These are phyloP conservation scores for Perdita meconis DNA, from an alignment of 2,888 invertebrate species.

Conservation along the genomic window DNA sequence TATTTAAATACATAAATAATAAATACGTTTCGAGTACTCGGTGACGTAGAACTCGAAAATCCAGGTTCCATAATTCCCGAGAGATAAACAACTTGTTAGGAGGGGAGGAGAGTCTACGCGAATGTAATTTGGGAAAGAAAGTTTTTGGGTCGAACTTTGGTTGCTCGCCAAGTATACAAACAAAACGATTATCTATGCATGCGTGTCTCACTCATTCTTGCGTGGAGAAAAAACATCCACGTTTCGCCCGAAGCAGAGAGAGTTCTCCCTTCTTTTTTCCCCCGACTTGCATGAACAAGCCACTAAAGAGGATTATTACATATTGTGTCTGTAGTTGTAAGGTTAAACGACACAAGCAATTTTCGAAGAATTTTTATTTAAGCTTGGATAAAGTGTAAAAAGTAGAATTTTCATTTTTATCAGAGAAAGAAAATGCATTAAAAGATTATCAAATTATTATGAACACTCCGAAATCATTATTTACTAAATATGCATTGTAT, in stretches of 20 bases:
- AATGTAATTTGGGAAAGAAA: constrained; percentile 56
- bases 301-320: no score
- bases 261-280: constrained; percentile 39
- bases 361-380: no score
- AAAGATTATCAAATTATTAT: no score
- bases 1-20: no score
- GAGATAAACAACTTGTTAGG: constrained; percentile 33
- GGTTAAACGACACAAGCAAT: no score
- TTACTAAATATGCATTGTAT: no score
- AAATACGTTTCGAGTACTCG: not conserved
- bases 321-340: no score
- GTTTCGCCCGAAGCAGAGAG: constrained; percentile 55
- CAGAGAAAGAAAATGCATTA: no score
- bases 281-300: not conserved
- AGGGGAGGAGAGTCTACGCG: constrained; percentile 19
- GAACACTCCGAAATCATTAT: no score
- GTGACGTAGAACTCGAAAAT: not conserved
- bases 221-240: constrained; percentile 6
- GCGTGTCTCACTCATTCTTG: not conserved
- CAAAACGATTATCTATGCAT: not conserved
- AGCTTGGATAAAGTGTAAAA: no score
- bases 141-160: constrained; percentile 45
- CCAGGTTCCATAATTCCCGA: not conserved
- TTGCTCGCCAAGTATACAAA: not conserved
- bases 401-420: no score